Evolutionary conservation across 2,888 invertebrate genomes (phyloP).

Genomic region (Monoplex corrugatus): DNA sequence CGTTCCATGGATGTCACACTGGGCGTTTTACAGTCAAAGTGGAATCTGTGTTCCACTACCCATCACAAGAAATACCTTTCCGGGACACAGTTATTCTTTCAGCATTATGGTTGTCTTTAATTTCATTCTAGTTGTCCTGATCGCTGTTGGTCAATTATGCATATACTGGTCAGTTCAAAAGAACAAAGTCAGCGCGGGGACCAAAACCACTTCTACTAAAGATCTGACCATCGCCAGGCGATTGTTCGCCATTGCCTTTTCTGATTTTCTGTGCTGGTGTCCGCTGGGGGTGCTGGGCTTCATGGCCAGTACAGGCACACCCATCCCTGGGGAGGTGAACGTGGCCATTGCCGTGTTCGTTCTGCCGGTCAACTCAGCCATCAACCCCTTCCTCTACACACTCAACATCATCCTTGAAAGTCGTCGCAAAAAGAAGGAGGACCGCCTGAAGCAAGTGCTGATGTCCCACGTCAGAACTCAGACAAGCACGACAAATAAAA

Average conservation of each 20-base stretch:
- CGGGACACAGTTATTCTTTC: constrained; percentile 79
- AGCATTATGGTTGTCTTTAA: constrained; percentile 77
- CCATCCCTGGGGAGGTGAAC: neutral
- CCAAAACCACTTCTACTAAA: neutral
- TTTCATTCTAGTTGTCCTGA: constrained; percentile 72
- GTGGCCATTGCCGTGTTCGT: neutral
- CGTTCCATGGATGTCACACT: constrained; percentile 58
- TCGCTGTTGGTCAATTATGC: constrained; percentile 75
- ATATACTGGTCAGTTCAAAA: constrained; percentile 71
- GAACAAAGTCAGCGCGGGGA: neutral
- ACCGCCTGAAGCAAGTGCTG: neutral
- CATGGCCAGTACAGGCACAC: neutral
- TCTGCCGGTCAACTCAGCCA: neutral
- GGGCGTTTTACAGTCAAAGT: constrained; percentile 73
- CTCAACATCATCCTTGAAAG: neutral
- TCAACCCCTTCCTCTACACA: neutral
- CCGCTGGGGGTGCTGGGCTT: neutral
- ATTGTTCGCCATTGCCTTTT: neutral
- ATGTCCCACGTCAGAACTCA: neutral
- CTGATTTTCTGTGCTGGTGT: neutral
- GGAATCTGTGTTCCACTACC: constrained; percentile 78
- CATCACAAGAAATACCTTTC: constrained; percentile 74
- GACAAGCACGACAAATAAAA: neutral
- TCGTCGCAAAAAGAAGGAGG: neutral
- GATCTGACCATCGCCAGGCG: neutral